These are phyloP conservation scores for Epizoanthus illoricatus DNA, from an alignment of 92 coral and sea anemone genomes.

Conservation along the genomic window DNA sequence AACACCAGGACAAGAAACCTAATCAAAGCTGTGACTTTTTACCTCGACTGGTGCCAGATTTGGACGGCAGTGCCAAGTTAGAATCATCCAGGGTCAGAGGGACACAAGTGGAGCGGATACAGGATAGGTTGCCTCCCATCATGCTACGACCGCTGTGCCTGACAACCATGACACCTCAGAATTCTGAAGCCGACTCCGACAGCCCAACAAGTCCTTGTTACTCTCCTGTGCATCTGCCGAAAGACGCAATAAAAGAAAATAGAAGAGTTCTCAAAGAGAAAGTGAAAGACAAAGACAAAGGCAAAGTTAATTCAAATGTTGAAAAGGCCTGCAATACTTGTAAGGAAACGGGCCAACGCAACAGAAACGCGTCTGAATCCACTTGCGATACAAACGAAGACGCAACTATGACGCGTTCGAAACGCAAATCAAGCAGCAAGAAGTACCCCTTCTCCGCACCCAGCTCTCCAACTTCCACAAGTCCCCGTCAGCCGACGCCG, in stretches of 20 bases:
- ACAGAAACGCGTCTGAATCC: background rate
- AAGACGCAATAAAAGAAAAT: slow-evolving; percentile 17
- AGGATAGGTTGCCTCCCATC: slow-evolving; percentile 30
- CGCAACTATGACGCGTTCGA: background rate
- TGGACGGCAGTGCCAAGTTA: background rate
- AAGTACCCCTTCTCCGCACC: slow-evolving; percentile 13
- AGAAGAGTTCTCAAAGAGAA: background rate
- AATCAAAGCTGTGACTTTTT: slow-evolving; percentile 17
- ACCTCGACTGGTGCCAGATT: slow-evolving; percentile 16
- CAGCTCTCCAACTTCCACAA: slow-evolving; percentile 12
- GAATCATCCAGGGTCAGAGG: slow-evolving; percentile 1
- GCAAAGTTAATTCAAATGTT: background rate
- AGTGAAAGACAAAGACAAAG: background rate
- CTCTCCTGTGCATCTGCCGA: slow-evolving; percentile 1
- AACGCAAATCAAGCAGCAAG: background rate
- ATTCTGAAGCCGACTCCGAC: slow-evolving; percentile 1
- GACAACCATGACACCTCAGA: slow-evolving; percentile 7
- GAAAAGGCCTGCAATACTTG: background rate
- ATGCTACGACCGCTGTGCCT: slow-evolving; percentile 19
- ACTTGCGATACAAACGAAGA: background rate
- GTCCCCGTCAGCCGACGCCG: slow-evolving; percentile 25
- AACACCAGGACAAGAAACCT: slow-evolving; percentile 29
- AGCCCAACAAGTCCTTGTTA: slow-evolving; percentile 3
- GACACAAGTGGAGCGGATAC: background rate
- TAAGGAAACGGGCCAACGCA: background rate